Base-by-base conservation (phyloP, 2,888 invertebrate genomes). In the Amphipoea oculea region DNA sequence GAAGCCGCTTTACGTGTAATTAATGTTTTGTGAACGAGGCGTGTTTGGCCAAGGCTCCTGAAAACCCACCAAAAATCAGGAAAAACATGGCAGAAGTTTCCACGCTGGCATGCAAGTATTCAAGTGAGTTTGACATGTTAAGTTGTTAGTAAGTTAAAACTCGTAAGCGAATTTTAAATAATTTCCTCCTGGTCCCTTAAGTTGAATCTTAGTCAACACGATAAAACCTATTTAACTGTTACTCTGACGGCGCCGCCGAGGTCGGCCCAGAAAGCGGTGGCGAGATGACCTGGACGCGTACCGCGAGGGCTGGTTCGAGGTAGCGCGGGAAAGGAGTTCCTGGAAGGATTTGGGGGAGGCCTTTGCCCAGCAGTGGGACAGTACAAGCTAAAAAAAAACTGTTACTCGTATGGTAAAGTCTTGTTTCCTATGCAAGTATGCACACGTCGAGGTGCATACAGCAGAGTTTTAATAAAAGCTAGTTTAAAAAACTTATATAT, bases 1-100 rank as follows among this genome's bases (percentile, higher is more conserved):
- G 74, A 66, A 57, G 29, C 79, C 79, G 82, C 79, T 60, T 42
- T 48, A 29, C 14, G 17, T 60, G 23, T 40, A 9, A 40, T 29
- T 51, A 36, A 5, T 54, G 0, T 57, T 78, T 14, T 17, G 11
- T 29, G 7, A 57, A n/a, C 20, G 62, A 36, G 29, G 29, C 29
- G 29, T 62, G 29, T 62, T 62, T 62, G 7, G 29, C 7, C 29
- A 6, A 4, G 7, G 7, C 29, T 29, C 14, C 29, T 29, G 3
- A 63, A 63, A 63, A 1, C 1, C 1, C 62, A 63, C 17, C 29
- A 29, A 5, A 14, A 29, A 42, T 42, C 42, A 42, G 42, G 42
- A 42, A 42, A 42, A 42, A 42, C 9, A 42, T 42, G 42, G 42
- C 42, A 42, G 42, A 42, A 42, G 42, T 42, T 42, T 42, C 42